A percentile compares a stretch with the other conserved stretches of the same genome.
These are phyloP conservation scores for Zosterops pallidus DNA, from an alignment of 2,113 vertebrate species.

Conservation along the genomic window DNA sequence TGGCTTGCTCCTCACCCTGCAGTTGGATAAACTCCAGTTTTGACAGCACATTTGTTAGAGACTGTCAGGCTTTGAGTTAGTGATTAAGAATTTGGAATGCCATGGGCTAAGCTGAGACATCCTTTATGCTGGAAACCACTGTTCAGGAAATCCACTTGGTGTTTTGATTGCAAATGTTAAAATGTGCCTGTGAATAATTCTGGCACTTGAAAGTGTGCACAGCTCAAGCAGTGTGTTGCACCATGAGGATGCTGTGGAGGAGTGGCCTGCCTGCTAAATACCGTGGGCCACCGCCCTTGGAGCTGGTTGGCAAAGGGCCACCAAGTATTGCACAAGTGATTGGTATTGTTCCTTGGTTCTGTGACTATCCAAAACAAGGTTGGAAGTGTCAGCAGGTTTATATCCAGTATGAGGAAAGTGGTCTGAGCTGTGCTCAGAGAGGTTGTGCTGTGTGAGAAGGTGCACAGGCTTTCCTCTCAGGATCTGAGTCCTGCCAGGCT, in stretches of 20 bases:
- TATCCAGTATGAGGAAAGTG: neutral
- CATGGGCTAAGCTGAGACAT: neutral
- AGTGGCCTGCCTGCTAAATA: neutral
- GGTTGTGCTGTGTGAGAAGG: neutral
- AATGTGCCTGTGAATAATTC: neutral
- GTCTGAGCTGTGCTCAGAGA: neutral
- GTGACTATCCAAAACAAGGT: neutral
- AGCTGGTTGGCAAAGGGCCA: neutral
- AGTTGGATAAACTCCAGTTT: neutral
- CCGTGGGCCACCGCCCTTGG: neutral
- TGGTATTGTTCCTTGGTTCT: neutral
- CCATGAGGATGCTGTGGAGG: fast-evolving
- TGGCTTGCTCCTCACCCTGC: neutral
- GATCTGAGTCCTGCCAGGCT: neutral
- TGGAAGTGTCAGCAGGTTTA: neutral
- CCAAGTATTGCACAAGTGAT: neutral
- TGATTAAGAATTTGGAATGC: neutral
- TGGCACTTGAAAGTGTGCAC: neutral
- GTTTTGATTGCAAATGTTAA: neutral
- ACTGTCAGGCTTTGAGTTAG: neutral
- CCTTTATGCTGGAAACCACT: neutral
- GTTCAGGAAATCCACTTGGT: neutral
- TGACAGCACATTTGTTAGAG: neutral
- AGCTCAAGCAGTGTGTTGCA: fast-evolving
- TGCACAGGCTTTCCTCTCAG: neutral